Base-by-base conservation (phyloP, 2,113 vertebrate genomes). In the Psittacula cyanocephala region DNA sequence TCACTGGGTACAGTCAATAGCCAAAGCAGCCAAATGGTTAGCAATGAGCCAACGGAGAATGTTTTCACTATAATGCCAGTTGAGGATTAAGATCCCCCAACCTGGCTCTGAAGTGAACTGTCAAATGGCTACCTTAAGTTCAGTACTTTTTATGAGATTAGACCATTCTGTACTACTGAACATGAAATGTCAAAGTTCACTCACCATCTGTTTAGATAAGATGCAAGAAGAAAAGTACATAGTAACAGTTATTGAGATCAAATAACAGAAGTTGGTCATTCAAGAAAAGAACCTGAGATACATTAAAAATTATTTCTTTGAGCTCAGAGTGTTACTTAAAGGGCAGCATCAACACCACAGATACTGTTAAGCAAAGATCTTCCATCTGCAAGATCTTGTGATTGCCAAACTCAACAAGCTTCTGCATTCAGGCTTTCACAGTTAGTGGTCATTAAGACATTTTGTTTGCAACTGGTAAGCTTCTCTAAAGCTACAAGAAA, bases 141-240 rank as follows among this genome's bases (percentile, higher is more conserved):
- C 94, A 86, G 95, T 94, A 94, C 97, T 98, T 97, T 98, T 98
- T 98, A 98, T 98, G 98, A 98, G 98, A 96, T 96, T 89, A 97
- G 96, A 98, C 96, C 96, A 95, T 82, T 96, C 67, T 91, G 78
- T 93, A 94, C 89, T 96, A 95, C 82, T 46, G 5, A 96, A 97
- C 97, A 97, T 69, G 44, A 93, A 96, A 70, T 83, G 89, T 94
- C 89, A 97, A 97, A 91, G 84, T 94, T 96, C 98, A 99, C 98
- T 98, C 98, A 98, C 98, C 98, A 97, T 98, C 98, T 99, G 97
- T 98, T 98, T 95, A 98, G 97, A 97, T 91, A 98, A 98, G 98
- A 98, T 98, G 98, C 98, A 97, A 96, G 97, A 97, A 84, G 82
- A 88, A 97, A 98, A 97, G 92, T 93, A 96, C 82, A 97, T 12